Evolutionary conservation across 2,797 vertebrate species (phyloP).

Genomic region (Carduelis carduelis): DNA sequence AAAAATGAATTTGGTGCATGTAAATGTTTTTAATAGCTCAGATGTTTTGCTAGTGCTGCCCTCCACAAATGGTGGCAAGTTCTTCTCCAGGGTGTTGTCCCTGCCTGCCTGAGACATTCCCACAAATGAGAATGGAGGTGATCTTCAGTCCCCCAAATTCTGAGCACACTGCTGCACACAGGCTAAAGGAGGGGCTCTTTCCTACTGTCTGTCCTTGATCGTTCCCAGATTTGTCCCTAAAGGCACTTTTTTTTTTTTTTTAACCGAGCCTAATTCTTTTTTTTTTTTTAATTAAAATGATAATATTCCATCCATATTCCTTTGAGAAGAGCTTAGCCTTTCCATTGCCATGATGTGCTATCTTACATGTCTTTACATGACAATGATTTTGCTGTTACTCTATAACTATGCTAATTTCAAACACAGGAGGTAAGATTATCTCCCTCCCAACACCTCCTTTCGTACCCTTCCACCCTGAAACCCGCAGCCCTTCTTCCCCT

Average conservation of each 20-base stretch:
- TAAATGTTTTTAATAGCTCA: not conserved
- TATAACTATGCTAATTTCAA: not conserved
- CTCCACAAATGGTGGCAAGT: not conserved
- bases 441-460: not conserved
- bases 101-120: not conserved
- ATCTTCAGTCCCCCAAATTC: not conserved
- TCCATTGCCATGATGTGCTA: not conserved
- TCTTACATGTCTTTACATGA: not conserved
- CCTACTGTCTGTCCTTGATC: not conserved
- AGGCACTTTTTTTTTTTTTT: not conserved
- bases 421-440: not conserved
- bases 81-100: not conserved
- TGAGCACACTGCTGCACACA: not conserved
- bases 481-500: not conserved
- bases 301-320: not conserved
- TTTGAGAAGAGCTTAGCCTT: not conserved
- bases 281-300: slow-evolving; percentile 6
- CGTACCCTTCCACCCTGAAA: not conserved
- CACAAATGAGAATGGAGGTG: not conserved
- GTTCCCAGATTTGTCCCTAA: not conserved
- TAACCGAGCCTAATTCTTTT: not conserved
- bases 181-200: not conserved
- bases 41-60: not conserved
- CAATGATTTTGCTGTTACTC: not conserved
- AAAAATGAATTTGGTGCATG: not conserved